Evolutionary conservation across 2,113 vertebrate species (phyloP).

Genomic region (Mionectes macconnelli): DNA sequence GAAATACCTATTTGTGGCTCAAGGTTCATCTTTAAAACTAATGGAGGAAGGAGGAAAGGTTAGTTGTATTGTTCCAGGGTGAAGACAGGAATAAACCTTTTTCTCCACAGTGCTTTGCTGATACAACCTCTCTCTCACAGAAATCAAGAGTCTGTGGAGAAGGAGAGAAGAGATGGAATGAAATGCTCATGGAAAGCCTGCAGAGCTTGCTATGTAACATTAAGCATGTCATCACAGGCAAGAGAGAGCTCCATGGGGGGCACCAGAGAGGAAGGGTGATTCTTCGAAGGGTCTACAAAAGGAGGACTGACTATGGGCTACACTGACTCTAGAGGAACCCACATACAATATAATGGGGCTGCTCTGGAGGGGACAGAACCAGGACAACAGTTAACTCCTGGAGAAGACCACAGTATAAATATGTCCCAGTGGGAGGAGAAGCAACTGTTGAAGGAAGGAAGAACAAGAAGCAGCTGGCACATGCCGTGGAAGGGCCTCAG

Average conservation of each 20-base stretch:
- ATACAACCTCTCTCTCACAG: not conserved
- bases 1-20: not conserved
- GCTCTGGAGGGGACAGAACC: not conserved
- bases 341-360: rapidly evolving
- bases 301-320: not conserved
- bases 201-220: not conserved
- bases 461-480: not conserved
- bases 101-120: not conserved
- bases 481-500: not conserved
- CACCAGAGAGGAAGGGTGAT: not conserved
- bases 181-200: not conserved
- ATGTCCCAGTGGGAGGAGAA: not conserved
- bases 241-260: not conserved
- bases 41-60: not conserved
- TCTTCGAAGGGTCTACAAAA: not conserved
- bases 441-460: not conserved
- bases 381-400: not conserved
- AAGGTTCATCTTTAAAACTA: not conserved
- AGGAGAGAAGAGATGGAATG: not conserved
- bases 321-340: not conserved
- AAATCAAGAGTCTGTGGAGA: not conserved
- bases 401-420: not conserved
- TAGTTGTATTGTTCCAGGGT: not conserved
- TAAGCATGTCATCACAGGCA: not conserved
- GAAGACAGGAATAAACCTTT: not conserved